Evolutionary conservation across 2,797 vertebrate genomes (phyloP), one percentile per base, ranked within the genome.

Genomic region (Lacerta viridis): DNA sequence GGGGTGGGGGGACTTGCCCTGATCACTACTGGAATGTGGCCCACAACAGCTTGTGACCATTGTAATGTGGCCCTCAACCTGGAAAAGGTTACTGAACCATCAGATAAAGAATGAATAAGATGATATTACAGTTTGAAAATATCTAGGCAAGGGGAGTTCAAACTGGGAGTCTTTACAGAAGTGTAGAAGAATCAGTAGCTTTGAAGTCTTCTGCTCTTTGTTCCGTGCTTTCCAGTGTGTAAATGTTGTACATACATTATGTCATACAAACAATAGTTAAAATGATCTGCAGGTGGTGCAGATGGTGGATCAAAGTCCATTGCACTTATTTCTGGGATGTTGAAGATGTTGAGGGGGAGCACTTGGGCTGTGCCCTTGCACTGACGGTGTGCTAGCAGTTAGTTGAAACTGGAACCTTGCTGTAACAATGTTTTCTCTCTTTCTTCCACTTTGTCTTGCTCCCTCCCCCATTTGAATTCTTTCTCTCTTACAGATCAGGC

Each of bases 401-500:
- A 25, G 41, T 18, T 43, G 46, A 25, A 84, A 33, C 33, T 20
- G n/a, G 15, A 43, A 6, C 36, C 61, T 91, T 78, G 3, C 3
- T 71, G 92, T 7, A 13, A 6, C 7, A 41, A 75, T 25, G n/a
- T 85, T 76, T 91, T 39, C 75, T n/a, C 43, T 93, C 80, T 71
- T 23, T 59, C 18, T 94, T 82, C 81, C 15, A 18, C 17, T 64
- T 64, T 64, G 50, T 15, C 50, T 55, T 55, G 10, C 13, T 7
- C 33, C 72, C 17, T 27, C 59, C 93, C 29, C 5, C 72, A 6
- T 75, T 33, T 81, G 36, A 81, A n/a, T 81, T 87, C 39, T 43
- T 61, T 89, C 93, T 87, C 82, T 87, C 89, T 93, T 94, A 90
- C 95, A 99, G 98, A 99, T 99, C 93, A 98, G 98, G 95, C 97